Evolutionary conservation across 35 echinoderm and acorn worm genomes (phyloP), one percentile per base, ranked within the genome.

Genomic region (Apostichopus japonicus): DNA sequence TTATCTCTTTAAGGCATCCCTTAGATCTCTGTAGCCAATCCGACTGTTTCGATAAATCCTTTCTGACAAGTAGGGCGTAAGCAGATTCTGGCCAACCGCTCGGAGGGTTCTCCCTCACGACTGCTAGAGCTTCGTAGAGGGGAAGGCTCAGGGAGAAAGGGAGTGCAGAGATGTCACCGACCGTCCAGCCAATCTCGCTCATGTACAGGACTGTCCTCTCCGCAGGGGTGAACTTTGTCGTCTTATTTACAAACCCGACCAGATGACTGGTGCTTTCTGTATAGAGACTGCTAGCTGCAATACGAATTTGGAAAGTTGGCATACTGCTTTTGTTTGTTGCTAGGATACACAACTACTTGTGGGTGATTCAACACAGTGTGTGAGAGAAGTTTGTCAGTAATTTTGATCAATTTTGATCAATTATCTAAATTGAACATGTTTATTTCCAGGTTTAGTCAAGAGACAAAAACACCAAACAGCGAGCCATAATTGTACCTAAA

Each of bases 61-160:
- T 93, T 52, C 97, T 91, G 13, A 94, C 92, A 14, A 99, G 90
- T 16, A 99, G 91, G 19, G 82, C 80, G 58, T 98, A 99, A 11
- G 97, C 97, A 5, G 87, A 90, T 88, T 99, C 92, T 8, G 97
- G 93, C 97, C 97, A 99, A 56, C 90, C 90, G 52, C 78, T 91
- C 0, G 93, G 97, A 14, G 97, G 97, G 9, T 92, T 94, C 21
- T 95, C 94, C 79, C 90, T 79, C 54, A 95, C 93, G 19, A 91
- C 79, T 55, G 84, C 88, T 71, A 99, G 91, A 10, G 95, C 97
- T 52, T 99, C 92, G 65, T 92, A 83, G 13, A 99, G 95, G 11
- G 97, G 95, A 23, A 99, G 90, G 19, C 93, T 90, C 59, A 99
- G 24, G 17, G 95, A 95, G 57, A 94, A 67, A 59, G 95, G 93